phyloP scores from a whole-genome alignment of 2,888 invertebrate species.

The Sinopyrophorus schimmeli region DNA sequence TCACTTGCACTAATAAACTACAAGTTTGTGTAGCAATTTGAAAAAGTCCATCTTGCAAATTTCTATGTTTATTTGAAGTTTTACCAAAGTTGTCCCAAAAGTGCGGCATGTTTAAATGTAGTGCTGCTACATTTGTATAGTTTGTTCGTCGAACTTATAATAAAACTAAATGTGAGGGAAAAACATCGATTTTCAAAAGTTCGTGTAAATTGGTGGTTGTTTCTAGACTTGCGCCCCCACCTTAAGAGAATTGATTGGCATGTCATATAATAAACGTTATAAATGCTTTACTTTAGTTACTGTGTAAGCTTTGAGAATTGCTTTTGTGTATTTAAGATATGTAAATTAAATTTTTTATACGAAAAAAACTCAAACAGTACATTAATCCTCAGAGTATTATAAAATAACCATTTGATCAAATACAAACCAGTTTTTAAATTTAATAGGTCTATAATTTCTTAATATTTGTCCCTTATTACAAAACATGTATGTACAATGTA shows the following conservation, averaged over 20 bases:
- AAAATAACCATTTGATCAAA: no score
- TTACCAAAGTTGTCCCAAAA: slow-evolving; percentile 63
- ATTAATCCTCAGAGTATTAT: no score
- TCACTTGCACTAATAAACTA: slow-evolving; percentile 75
- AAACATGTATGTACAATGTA: no score
- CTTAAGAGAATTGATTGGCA: slow-evolving; percentile 26
- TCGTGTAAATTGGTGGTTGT: slow-evolving; percentile 29
- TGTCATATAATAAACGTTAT: slow-evolving; percentile 21
- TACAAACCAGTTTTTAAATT: no score
- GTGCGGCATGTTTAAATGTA: slow-evolving; percentile 41
- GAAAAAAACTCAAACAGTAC: no score
- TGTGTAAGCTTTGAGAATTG: slow-evolving; percentile 6
- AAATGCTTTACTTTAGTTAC: slow-evolving; percentile 23
- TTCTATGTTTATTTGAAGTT: slow-evolving; percentile 60
- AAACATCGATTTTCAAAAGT: slow-evolving; percentile 28
- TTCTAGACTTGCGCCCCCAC: slow-evolving; percentile 31
- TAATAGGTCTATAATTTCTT: no score
- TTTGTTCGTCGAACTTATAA: slow-evolving; percentile 9
- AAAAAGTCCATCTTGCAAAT: slow-evolving; percentile 74
- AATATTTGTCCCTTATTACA: no score
- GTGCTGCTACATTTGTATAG: slow-evolving; percentile 14
- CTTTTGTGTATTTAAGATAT: slow-evolving; percentile 8
- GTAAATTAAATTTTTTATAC: no score
- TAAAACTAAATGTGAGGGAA: slow-evolving; percentile 23
- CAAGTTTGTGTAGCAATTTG: slow-evolving; percentile 80